Conservation (phyloP, 2,888 invertebrate genomes). For the Lithophane ornitopus region DNA sequence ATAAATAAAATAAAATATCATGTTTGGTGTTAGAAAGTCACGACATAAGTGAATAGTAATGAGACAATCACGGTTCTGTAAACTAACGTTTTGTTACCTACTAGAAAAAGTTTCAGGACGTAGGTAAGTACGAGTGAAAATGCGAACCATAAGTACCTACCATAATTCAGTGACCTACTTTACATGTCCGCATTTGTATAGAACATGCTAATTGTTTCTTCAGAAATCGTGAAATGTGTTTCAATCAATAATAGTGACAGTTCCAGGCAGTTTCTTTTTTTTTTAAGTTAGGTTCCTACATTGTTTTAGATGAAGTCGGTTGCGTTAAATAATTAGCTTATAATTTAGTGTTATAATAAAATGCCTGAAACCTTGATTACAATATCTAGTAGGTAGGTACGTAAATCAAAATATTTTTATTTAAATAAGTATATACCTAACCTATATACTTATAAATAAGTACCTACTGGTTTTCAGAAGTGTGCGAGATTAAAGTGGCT, state of each 20-base stretch:
- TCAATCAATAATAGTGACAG: conserved; percentile 21
- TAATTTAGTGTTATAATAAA: not conserved
- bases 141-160: conserved; percentile 7
- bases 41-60: conserved; percentile 46
- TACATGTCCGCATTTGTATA: conserved; percentile 42
- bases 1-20: conserved; percentile 43
- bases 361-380: not conserved
- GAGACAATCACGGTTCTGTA: conserved; percentile 58
- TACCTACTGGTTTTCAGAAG: conserved; percentile 15
- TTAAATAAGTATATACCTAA: not conserved
- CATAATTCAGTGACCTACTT: conserved; percentile 27
- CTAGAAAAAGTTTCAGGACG: conserved; percentile 33
- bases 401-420: not conserved
- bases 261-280: conserved; percentile 9
- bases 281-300: not conserved
- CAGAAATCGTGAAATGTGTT: not conserved
- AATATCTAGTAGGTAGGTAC: not conserved
- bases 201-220: conserved; percentile 47
- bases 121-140: conserved; percentile 16
- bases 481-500: not conserved
- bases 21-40: conserved; percentile 60
- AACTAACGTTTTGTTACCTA: conserved; percentile 1
- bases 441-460: not conserved
- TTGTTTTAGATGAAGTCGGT: conserved; percentile 4
- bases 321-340: conserved; percentile 4